A percentile compares a stretch with the other conserved stretches of the same genome.
These are phyloP conservation scores for Ashinkailepas kermadecensis DNA, from an alignment of 2,888 invertebrate genomes.

Conservation along the genomic window DNA sequence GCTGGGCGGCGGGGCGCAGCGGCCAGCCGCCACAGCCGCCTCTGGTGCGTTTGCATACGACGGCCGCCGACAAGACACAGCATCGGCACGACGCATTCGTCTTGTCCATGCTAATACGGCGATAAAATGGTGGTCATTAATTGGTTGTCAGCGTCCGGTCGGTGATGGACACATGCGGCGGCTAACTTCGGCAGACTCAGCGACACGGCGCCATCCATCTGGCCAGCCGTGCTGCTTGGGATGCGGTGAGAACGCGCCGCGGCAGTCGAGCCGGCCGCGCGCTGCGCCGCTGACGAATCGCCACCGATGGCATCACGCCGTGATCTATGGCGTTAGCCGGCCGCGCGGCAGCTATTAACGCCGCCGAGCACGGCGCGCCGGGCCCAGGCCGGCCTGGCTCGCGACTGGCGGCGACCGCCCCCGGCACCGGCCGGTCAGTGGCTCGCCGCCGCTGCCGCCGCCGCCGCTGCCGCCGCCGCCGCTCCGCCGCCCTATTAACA, in stretches of 20 bases:
- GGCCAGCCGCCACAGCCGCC: too few relatives aligned
- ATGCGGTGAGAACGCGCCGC: background rate
- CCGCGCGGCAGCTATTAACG: background rate
- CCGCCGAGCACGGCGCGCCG: background rate
- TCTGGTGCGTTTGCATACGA: background rate
- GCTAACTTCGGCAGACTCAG: constrained; percentile 7
- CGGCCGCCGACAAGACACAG: background rate
- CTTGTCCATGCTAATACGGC: constrained; percentile 21
- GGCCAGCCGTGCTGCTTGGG: background rate
- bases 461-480: too few relatives aligned
- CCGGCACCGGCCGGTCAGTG: too few relatives aligned
- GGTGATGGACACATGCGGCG: background rate
- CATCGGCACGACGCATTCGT: background rate
- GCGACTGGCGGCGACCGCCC: too few relatives aligned
- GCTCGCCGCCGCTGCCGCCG: too few relatives aligned
- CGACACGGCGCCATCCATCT: background rate
- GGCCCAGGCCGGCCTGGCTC: too few relatives aligned
- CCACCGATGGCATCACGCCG: background rate
- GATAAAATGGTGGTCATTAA: constrained; percentile 9
- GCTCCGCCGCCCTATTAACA: too few relatives aligned
- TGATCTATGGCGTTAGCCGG: background rate
- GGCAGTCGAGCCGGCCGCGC: background rate
- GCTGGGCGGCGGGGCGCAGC: background rate
- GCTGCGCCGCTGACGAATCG: background rate
- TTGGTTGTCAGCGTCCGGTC: background rate